Evolutionary conservation across 2,113 vertebrate genomes (phyloP).

Genomic region (Lycaon pictus): DNA sequence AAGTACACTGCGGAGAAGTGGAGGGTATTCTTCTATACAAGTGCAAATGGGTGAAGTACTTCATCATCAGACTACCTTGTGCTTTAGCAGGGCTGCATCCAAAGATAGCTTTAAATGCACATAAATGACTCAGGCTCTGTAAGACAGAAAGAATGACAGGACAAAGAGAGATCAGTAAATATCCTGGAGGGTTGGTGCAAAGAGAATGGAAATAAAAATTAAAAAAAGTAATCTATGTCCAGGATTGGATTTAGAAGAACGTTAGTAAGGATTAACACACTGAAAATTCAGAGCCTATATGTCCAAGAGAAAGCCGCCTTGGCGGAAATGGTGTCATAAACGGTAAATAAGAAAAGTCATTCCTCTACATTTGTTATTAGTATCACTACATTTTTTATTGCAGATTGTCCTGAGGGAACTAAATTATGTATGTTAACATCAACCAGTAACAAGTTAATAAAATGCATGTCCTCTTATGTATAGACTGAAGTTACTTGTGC

Average conservation of each 20-base stretch:
- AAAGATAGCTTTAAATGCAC: constrained; percentile 66
- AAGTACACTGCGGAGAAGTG: constrained; percentile 43
- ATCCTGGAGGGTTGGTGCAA: not conserved
- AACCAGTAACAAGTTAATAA: not conserved
- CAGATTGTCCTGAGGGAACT: not conserved
- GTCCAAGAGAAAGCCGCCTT: not conserved
- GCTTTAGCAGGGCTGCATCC: constrained; percentile 38
- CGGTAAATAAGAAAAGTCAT: not conserved
- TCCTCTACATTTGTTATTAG: not conserved
- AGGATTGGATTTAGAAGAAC: not conserved
- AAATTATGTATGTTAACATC: not conserved
- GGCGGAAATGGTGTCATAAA: constrained; percentile 15
- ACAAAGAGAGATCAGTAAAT: constrained; percentile 41
- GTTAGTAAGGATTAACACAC: constrained; percentile 41
- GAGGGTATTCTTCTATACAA: constrained; percentile 13
- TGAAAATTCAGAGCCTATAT: not conserved
- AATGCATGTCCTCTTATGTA: not conserved
- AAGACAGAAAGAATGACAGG: constrained; percentile 34
- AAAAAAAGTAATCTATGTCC: not conserved
- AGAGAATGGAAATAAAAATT: constrained; percentile 18
- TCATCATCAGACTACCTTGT: constrained; percentile 55
- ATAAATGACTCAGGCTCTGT: constrained; percentile 53
- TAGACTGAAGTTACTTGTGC: not conserved
- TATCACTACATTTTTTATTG: not conserved
- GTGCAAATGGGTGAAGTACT: constrained; percentile 26